Evolutionary conservation across 2,113 vertebrate species (phyloP).

Genomic region (Bambusicola thoracicus): DNA sequence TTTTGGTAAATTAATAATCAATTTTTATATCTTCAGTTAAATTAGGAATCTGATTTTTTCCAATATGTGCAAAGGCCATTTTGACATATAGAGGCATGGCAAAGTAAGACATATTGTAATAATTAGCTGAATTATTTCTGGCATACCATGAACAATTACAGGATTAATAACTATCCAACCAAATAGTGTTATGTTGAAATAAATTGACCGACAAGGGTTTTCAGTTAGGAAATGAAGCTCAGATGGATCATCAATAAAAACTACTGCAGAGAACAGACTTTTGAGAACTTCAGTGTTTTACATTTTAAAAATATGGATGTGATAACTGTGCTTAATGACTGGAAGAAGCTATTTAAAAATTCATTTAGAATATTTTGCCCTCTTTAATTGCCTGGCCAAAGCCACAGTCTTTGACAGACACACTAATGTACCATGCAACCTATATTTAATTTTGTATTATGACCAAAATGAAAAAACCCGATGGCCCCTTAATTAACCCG

Average conservation of each 20-base stretch:
- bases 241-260: conserved; percentile 82
- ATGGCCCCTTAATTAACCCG: conserved; percentile 42
- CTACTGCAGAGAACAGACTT: conserved; percentile 61
- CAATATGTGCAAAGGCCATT: conserved; percentile 53
- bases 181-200: conserved; percentile 79
- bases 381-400: conserved; percentile 74
- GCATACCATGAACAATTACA: conserved; percentile 82
- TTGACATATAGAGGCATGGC: conserved; percentile 70
- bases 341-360: conserved; percentile 77
- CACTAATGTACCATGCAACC: conserved; percentile 70
- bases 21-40: conserved; percentile 64
- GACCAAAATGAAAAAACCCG: conserved; percentile 41
- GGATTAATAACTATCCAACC: conserved; percentile 80
- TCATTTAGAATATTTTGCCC: conserved; percentile 75
- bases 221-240: conserved; percentile 81
- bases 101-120: conserved; percentile 84
- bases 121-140: conserved; percentile 84
- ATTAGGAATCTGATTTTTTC: conserved; percentile 59
- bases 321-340: conserved; percentile 76
- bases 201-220: conserved; percentile 84
- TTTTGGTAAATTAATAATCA: conserved; percentile 62
- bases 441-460: conserved; percentile 67
- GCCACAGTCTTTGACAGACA: conserved; percentile 66
- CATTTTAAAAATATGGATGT: conserved; percentile 74
- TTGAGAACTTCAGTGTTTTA: conserved; percentile 68